phyloP scores from a whole-genome alignment of 1,140 invertebrate genomes.

The Anadara kagoshimensis region DNA sequence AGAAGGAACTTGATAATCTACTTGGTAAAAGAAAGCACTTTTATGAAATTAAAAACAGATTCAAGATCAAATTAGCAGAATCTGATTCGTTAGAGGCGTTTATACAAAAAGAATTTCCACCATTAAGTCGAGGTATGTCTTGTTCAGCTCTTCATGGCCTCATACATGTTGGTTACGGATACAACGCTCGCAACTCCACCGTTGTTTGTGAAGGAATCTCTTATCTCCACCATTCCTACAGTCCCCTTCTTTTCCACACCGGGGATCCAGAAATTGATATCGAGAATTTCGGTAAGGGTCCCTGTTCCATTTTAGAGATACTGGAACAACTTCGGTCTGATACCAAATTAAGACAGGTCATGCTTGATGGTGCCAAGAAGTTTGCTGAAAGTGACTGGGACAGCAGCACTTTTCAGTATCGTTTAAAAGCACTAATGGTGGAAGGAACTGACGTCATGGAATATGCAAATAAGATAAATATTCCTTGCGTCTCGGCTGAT shows the following conservation, averaged over 20 bases:
- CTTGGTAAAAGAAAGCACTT: background rate
- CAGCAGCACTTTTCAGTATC: background rate
- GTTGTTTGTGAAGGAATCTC: background rate
- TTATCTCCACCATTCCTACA: slow-evolving; percentile 1
- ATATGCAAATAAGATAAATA: slow-evolving; percentile 1
- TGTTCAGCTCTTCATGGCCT: no score
- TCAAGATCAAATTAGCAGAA: background rate
- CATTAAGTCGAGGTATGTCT: no score
- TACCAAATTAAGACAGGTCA: background rate
- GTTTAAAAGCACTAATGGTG: background rate
- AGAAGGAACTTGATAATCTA: background rate
- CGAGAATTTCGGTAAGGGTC: background rate
- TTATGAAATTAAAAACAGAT: slow-evolving; percentile 2
- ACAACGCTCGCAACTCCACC: no score
- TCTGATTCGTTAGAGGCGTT: background rate
- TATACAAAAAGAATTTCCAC: no score
- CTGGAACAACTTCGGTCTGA: background rate
- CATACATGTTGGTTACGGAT: no score
- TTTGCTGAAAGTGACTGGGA: background rate
- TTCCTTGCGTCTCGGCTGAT: slow-evolving; percentile 1
- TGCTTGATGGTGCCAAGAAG: background rate
- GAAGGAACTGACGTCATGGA: background rate
- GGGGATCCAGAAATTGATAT: background rate
- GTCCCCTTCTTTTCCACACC: background rate
- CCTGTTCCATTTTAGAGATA: background rate